A percentile compares a stretch with the other conserved stretches of the same genome.
Evolutionary conservation across 2,113 vertebrate genomes (phyloP).

Genomic region (Strix uralensis): DNA sequence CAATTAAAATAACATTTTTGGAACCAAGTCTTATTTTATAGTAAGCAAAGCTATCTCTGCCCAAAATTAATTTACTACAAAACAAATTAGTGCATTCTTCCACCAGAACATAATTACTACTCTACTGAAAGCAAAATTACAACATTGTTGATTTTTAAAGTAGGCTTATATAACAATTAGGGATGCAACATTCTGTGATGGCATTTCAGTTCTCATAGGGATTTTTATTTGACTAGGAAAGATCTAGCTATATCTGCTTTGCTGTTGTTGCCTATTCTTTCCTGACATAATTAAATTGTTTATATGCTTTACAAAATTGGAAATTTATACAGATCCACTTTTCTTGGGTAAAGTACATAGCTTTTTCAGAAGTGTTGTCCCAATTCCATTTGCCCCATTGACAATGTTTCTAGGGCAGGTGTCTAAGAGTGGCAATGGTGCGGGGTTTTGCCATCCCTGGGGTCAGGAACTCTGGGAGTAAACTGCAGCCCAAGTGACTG

Average conservation of each 20-base stretch:
- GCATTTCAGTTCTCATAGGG: background rate
- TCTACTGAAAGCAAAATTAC: background rate
- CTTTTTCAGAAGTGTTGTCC: background rate
- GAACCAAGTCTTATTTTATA: slow-evolving; percentile 15
- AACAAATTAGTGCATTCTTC: background rate
- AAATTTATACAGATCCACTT: background rate
- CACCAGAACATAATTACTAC: background rate
- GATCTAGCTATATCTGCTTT: background rate
- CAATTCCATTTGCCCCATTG: background rate
- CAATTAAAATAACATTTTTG: background rate
- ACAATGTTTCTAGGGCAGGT: background rate
- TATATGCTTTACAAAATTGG: background rate
- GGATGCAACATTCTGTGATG: background rate
- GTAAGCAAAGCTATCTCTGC: background rate
- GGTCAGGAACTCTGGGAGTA: background rate
- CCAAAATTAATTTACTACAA: background rate
- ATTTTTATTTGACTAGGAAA: background rate
- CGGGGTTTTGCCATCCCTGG: background rate
- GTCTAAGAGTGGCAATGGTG: background rate
- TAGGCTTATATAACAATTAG: background rate
- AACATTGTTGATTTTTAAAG: background rate
- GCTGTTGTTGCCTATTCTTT: background rate
- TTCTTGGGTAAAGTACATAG: background rate
- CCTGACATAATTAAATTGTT: background rate
- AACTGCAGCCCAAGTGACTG: background rate